Base-by-base conservation (phyloP, 1,140 invertebrate species). In the Drosophila lacertosa region DNA sequence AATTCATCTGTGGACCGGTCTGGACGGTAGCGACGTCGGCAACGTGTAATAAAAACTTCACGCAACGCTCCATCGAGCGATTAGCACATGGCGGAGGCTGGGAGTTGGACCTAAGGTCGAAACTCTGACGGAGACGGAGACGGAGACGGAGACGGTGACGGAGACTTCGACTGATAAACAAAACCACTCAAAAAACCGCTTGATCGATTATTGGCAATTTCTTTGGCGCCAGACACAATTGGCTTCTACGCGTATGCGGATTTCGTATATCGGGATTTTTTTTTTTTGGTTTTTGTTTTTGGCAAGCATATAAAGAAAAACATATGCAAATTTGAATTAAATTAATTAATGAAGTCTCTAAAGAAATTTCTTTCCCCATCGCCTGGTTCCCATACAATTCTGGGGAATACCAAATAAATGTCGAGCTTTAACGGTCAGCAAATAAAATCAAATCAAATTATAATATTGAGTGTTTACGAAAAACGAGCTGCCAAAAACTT, bases 151-250 rank as follows among this genome's bases (percentile, higher is more conserved):
- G 51, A 33, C 26, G 24, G 39, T 58, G 37, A 44, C 53, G n/a
- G n/a, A 65, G 50, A 45, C 47, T 32, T 40, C 11, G 15, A 48
- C 42, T 15, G 57, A 70, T 68, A 68, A 62, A 55, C 44, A 73
- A 63, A 63, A 57, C 32, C 64, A 40, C 50, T 51, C 70, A 68
- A 72, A 62, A 68, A 72, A 62, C 53, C 48, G 47, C 59, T 81
- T 84, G 81, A 84, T 88, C 63, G 81, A 84, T 84, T 70, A 72
- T 77, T 84, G 77, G 51, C 83, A 82, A 84, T 84, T 88, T 84
- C 81, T 82, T 82, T 88, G 81, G 81, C 81, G 81, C 81, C 81
- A 84, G 82, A 77, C 71, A n/a, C 26, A n/a, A n/a, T 62, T 22
- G 29, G 62, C 75, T 60, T 72, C 76, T 79, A 40, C 58, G 63